Base-by-base conservation (phyloP, 2,113 vertebrate genomes). In the Ctenodactylus gundi region DNA sequence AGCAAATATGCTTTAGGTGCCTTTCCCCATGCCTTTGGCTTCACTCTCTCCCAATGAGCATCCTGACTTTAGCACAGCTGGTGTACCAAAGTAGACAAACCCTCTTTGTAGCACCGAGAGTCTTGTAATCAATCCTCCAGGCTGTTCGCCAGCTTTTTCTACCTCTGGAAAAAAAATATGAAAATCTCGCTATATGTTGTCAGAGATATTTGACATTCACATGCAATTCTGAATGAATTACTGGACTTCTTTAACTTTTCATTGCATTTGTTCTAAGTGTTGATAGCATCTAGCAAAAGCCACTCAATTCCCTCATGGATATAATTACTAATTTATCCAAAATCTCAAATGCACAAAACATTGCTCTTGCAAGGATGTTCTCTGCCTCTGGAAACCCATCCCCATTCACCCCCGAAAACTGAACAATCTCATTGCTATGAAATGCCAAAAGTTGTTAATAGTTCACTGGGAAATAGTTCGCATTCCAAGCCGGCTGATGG, bases 311-410 rank as follows among this genome's bases (percentile, higher is more conserved):
- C 41, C 17, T 70, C 73, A 18, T 67, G 34, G n/a, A 89, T 58
- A 78, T n/a, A 58, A 62, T 92, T 86, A 85, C 39, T 68, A 87
- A 27, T 92, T 93, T 27, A 92, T 23, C 76, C 67, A 88, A 94
- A 85, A 53, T 39, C 12, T 96, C 64, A 86, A 92, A 92, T 23
- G 6, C 49, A 53, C 20, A 72, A 93, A 31, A 72, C 60, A n/a
- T 11, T 78, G 20, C 31, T 44, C 17, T 15, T 77, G 14, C 6
- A 41, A 86, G 29, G 20, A 7, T 73, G 5, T 65, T 73, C 27
- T 23, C 23, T 68, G 70, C 34, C 6, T 86, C 41, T 90, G 75
- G 39, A 72, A 82, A 76, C 17, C 55, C n/a, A 85, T 89, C 27
- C 31, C 36, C 83, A 7, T 34, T 78, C 46, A 87, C 41, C 10